Evolutionary conservation across 92 coral and sea anemone species (phyloP), one percentile per base, ranked within the genome.

Genomic region (Parazoanthus atlanticus): DNA sequence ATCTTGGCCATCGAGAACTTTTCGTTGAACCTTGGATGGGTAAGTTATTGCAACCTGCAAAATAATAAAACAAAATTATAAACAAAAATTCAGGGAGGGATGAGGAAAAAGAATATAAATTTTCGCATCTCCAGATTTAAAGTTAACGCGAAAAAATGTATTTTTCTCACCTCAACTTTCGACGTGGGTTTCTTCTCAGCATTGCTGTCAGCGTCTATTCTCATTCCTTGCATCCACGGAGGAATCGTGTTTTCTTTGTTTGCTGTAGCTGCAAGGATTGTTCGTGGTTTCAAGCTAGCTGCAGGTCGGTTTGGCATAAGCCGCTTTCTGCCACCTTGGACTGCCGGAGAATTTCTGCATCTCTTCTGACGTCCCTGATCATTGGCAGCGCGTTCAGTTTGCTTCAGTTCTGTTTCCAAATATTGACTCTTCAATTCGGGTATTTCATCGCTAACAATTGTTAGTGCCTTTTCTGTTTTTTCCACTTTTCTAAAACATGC

Each of bases 1-100:
- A 49, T 78, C 82, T 12, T 43, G 36, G 36, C 82, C 40, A 8
- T 78, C 82, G 15, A 78, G 82, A 13, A 78, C 82, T 78, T 78
- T 78, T 10, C 29, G 64, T 16, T 9, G 16, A 6, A 16, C 10
- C 38, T 78, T 29, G 5, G 67, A 78, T 78, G 31, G 56, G 82
- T 23, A 78, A 17, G 58, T 78, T 26, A 78, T 46, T 43, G 82
- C 21, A 16, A 78, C 64, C 82, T 78, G 25, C 58, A 78, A 78
- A 16, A 26, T n/a, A 41, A 16, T 21, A 16, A 43, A 46, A 41
- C 29, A 26, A 78, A 41, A 41, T 34, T 25, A n/a, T n/a, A n/a
- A n/a, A n/a, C n/a, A n/a, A n/a, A n/a, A n/a, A n/a, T n/a, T n/a
- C n/a, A n/a, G n/a, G n/a, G n/a, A n/a, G n/a, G n/a, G n/a, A n/a